These are phyloP conservation scores for Hedya salicella DNA, from an alignment of 2,888 invertebrate species.

Conservation along the genomic window DNA sequence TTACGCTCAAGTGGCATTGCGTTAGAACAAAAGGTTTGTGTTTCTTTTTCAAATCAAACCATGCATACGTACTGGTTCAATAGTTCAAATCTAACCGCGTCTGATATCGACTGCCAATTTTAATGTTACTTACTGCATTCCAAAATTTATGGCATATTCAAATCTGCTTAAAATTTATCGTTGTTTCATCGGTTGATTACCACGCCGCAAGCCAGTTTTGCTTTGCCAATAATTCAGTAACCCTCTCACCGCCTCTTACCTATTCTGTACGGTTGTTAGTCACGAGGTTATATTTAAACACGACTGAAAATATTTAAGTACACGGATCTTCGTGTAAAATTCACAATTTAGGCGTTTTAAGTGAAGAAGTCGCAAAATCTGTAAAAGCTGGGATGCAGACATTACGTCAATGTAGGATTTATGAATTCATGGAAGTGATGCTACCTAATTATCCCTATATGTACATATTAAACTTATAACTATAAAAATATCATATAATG, in stretches of 20 bases:
- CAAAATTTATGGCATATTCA: background rate
- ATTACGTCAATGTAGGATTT: too few relatives aligned
- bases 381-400: background rate
- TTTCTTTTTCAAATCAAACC: too few relatives aligned
- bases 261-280: slow-evolving; percentile 23
- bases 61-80: too few relatives aligned
- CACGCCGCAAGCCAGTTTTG: slow-evolving; percentile 13
- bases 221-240: slow-evolving; percentile 17
- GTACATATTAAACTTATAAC: too few relatives aligned
- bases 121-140: slow-evolving; percentile 1
- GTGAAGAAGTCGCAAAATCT: background rate
- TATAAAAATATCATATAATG: too few relatives aligned
- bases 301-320: background rate
- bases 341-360: background rate
- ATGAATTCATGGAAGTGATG: too few relatives aligned
- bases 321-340: background rate
- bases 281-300: slow-evolving; percentile 17
- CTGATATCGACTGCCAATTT: background rate
- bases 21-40: too few relatives aligned
- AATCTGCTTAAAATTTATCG: background rate
- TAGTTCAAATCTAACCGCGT: too few relatives aligned
- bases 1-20: background rate
- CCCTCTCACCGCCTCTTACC: slow-evolving; percentile 25
- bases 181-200: slow-evolving; percentile 6
- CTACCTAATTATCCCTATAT: too few relatives aligned